Evolutionary conservation across 2,888 invertebrate genomes (phyloP), one percentile per base, ranked within the genome.

Genomic region (Lasioglossum oenotherae): DNA sequence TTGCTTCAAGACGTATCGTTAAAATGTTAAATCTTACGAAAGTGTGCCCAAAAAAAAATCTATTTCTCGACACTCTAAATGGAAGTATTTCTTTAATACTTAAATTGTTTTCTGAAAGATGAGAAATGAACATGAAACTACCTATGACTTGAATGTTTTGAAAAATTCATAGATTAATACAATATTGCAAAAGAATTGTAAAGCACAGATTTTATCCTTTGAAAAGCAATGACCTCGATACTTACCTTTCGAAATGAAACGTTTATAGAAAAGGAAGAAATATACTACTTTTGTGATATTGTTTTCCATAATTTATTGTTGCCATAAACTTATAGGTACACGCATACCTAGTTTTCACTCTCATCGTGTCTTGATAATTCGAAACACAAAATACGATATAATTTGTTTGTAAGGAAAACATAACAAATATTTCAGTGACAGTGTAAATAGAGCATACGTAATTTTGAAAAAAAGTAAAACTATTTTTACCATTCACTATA

Each of bases 401-500:
- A 27, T 82, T 86, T 49, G 14, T 69, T 77, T 44, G 60, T 74
- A 73, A 14, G 35, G 71, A 46, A 74, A 60, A 44, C 69, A 76
- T 64, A 69, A 77, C 49, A 73, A 69, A 27, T 85, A 57, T 78
- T 73, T 86, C 78, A 60, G 78, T 53, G 53, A 80, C n/a, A 46
- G 41, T 87, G 86, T 87, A 86, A 79, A 87, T 87, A 87, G 80
- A 73, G 44, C 74, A n/a, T 86, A 79, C 31, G 31, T 31, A 31
- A 31, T 31, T 31, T 31, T n/a, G n/a, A n/a, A 31, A 76, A 79
- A 74, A 86, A 84, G 79, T 85, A 79, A 81, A 86, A 86, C 81
- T 86, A 86, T 86, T 86, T 86, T 86, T 86, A 86, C 67, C 86
- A 85, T 78, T 86, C 86, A 31, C 31, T 31, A 41, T 78, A 77